Conservation (phyloP, 2,113 vertebrate genomes). For the Elgaria multicarinata region DNA sequence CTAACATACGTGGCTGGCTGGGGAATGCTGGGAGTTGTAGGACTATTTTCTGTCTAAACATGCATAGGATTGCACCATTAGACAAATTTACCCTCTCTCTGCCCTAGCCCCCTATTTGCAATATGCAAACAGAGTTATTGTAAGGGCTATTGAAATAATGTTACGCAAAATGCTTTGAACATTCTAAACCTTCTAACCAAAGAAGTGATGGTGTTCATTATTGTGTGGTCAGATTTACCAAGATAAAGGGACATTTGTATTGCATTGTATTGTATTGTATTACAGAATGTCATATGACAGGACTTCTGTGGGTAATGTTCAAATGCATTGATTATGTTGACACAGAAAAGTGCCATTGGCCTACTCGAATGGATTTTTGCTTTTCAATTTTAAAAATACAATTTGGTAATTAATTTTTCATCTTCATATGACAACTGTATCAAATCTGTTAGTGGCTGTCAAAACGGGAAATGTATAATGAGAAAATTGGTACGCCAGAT, state of each 20-base stretch:
- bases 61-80: too few relatives aligned
- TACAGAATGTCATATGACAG: background rate
- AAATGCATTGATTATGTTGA: background rate
- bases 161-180: background rate
- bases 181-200: background rate
- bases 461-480: background rate
- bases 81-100: too few relatives aligned
- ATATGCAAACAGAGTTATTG: background rate
- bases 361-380: background rate
- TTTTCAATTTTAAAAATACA: background rate
- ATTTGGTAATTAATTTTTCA: slow-evolving; percentile 9
- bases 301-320: background rate
- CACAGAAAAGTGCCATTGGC: background rate
- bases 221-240: background rate
- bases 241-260: background rate
- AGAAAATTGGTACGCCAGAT: background rate
- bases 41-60: too few relatives aligned
- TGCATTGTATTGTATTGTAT: background rate
- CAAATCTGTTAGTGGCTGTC: background rate
- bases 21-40: too few relatives aligned
- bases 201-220: background rate
- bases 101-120: background rate
- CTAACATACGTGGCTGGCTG: too few relatives aligned
- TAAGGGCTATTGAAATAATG: background rate
- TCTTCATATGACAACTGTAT: background rate